Evolutionary conservation across 2,888 invertebrate species (phyloP).

Genomic region (Brenthis hecate): DNA sequence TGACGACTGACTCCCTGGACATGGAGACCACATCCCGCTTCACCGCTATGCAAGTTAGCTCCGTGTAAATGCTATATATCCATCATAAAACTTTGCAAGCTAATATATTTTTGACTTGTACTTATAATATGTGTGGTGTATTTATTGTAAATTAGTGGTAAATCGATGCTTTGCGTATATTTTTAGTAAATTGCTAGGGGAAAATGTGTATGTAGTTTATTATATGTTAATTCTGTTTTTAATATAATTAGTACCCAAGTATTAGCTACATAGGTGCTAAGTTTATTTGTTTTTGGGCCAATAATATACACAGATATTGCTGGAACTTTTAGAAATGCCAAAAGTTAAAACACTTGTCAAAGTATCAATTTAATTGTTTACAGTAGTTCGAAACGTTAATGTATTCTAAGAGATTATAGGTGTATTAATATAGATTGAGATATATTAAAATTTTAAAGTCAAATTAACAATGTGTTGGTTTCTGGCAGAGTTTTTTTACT

Average conservation of each 20-base stretch:
- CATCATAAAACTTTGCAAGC: conserved; percentile 1
- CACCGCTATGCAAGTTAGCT: conserved; percentile 84
- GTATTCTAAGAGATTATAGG: too few species aligned
- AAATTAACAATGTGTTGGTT: too few species aligned
- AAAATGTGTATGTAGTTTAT: not conserved
- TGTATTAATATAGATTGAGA: too few species aligned
- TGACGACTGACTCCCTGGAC: conserved; percentile 76
- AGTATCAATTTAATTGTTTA: too few species aligned
- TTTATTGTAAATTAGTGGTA: conserved; percentile 10
- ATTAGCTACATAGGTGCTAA: conserved; percentile 2
- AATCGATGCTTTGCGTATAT: not conserved
- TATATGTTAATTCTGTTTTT: not conserved
- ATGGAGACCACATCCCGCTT: conserved; percentile 77
- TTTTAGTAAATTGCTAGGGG: conserved; percentile 1
- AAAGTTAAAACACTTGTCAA: too few species aligned
- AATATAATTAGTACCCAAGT: not conserved
- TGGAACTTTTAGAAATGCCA: too few species aligned
- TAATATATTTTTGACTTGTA: not conserved
- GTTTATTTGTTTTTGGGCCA: not conserved
- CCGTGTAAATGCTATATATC: conserved; percentile 62
- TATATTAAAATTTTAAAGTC: too few species aligned
- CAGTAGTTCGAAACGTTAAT: too few species aligned
- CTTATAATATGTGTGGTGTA: not conserved
- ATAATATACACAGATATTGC: too few species aligned
- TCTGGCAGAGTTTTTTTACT: too few species aligned